These are phyloP conservation scores for Clytia hemisphaerica DNA, from an alignment of 30 jellyfish, hydroid and myxozoan species.

Conservation along the genomic window DNA sequence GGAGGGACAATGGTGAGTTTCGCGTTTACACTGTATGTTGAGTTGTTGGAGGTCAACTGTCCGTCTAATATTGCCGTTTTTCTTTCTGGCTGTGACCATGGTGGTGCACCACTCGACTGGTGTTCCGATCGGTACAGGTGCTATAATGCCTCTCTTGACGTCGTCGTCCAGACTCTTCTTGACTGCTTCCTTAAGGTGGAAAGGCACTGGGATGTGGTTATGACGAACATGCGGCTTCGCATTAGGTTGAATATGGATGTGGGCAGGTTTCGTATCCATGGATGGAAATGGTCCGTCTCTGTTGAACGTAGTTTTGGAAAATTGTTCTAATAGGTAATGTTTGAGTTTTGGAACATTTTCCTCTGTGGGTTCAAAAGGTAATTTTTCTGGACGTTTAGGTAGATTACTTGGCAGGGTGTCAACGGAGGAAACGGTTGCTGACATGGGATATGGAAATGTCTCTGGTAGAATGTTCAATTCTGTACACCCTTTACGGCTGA, in stretches of 20 bases:
- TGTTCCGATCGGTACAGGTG: slow-evolving; percentile 37
- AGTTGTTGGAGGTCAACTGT: slow-evolving; percentile 29
- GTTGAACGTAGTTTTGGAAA: no score
- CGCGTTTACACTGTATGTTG: neutral
- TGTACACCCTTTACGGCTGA: no score
- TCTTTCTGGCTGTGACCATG: slow-evolving; percentile 25
- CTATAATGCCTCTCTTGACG: slow-evolving; percentile 13
- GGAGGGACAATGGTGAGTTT: slow-evolving; percentile 30
- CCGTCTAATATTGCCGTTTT: slow-evolving; percentile 25
- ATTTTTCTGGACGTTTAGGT: no score
- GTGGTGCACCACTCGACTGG: no score
- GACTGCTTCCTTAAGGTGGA: slow-evolving; percentile 7
- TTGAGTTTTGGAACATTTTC: no score
- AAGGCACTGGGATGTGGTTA: slow-evolving; percentile 10
- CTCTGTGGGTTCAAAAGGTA: no score
- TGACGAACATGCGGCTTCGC: neutral
- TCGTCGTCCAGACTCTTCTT: slow-evolving; percentile 18
- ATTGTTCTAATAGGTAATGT: no score
- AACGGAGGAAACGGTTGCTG: no score
- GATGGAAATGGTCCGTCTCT: neutral
- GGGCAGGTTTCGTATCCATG: neutral
- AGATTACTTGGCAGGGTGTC: no score
- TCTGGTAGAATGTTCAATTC: no score
- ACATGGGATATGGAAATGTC: no score
- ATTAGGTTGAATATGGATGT: no score